Evolutionary conservation across 2,888 invertebrate genomes (phyloP).

Genomic region (Phengaris arion): DNA sequence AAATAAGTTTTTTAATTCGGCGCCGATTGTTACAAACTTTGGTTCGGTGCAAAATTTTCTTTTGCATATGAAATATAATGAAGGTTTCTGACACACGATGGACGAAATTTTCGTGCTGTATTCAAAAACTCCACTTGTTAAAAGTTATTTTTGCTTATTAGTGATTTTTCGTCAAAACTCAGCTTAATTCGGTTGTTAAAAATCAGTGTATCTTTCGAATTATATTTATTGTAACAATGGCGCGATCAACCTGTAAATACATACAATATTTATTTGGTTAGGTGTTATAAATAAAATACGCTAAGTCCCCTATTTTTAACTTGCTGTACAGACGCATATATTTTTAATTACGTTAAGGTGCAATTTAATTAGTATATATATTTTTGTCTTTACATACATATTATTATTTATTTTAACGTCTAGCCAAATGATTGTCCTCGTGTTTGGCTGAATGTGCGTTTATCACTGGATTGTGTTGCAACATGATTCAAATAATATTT

Average conservation of each 20-base stretch:
- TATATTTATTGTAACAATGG: neutral
- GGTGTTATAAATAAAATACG: too few relatives aligned
- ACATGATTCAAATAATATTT: too few relatives aligned
- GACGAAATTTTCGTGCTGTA: conserved; percentile 9
- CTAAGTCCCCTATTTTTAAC: too few relatives aligned
- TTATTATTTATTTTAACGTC: too few relatives aligned
- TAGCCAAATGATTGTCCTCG: too few relatives aligned
- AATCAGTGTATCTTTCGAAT: neutral
- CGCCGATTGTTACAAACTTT: conserved; percentile 9
- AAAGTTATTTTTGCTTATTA: conserved; percentile 24
- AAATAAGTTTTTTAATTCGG: conserved; percentile 15
- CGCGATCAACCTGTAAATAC: neutral
- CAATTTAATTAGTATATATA: too few relatives aligned
- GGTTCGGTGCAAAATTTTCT: conserved; percentile 16
- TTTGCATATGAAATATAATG: conserved; percentile 19
- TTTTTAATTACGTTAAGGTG: too few relatives aligned
- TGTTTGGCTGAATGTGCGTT: too few relatives aligned
- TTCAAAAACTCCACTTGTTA: conserved; percentile 26
- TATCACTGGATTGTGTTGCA: too few relatives aligned
- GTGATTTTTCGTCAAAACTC: conserved; percentile 17
- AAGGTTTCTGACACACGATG: conserved; percentile 19
- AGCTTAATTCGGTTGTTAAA: conserved; percentile 20
- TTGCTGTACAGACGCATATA: too few relatives aligned
- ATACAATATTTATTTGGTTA: neutral
- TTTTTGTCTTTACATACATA: too few relatives aligned